Evolutionary conservation across 2,888 invertebrate species (phyloP).

Genomic region (Clepsis dumicolana): DNA sequence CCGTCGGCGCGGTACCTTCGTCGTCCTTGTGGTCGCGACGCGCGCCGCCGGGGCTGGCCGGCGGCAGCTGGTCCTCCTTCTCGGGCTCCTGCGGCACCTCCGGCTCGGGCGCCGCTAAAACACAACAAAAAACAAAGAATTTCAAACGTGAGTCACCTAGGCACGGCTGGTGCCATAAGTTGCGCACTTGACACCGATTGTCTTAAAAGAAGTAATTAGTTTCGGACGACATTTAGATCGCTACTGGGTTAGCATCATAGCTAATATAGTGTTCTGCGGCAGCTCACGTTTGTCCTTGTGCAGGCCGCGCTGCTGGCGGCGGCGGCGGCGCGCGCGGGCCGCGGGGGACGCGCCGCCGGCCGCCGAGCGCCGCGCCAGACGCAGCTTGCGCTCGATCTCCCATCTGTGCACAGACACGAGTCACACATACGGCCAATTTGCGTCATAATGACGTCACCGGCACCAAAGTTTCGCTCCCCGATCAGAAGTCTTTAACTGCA

Average conservation of each 20-base stretch:
- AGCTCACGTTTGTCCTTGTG: constrained; percentile 54
- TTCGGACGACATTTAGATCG: too few species aligned
- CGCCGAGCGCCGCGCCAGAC: constrained; percentile 88
- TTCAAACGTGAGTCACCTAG: too few species aligned
- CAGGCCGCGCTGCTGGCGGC: constrained; percentile 60
- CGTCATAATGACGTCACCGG: too few species aligned
- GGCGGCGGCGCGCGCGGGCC: constrained; percentile 59
- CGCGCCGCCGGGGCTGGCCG: constrained; percentile 77
- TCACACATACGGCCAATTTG: neutral
- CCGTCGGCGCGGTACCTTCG: neutral
- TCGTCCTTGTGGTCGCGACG: constrained; percentile 73
- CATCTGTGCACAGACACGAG: constrained; percentile 78
- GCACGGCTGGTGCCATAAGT: too few species aligned
- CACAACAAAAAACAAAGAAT: too few species aligned
- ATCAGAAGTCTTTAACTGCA: too few species aligned
- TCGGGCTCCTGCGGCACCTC: constrained; percentile 66
- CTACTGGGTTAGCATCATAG: too few species aligned
- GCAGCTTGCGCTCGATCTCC: constrained; percentile 97
- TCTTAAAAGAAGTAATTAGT: too few species aligned
- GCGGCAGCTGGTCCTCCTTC: constrained; percentile 66
- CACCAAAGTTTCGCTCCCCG: too few species aligned
- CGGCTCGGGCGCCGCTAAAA: constrained; percentile 63
- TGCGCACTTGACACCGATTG: too few species aligned
- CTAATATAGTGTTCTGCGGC: too few species aligned
- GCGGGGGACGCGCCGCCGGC: too few species aligned